Evolutionary conservation across 2,888 invertebrate species (phyloP), one percentile per base, ranked within the genome.

Genomic region (Drepana falcataria): DNA sequence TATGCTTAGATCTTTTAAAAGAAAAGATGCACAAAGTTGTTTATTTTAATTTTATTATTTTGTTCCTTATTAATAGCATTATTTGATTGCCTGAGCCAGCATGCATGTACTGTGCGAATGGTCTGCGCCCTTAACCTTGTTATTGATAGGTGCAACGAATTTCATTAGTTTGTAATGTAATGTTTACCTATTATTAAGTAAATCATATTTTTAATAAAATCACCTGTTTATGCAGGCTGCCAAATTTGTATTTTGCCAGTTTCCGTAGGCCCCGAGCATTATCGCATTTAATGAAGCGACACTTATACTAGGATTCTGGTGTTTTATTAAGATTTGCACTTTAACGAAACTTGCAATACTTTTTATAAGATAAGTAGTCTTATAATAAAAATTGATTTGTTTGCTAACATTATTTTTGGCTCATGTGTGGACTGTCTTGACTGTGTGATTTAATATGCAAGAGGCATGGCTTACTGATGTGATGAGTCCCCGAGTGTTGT

Each of bases 401-500:
- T 5, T 37, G 37, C 5, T 37, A 4, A 37, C 37, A 37, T 37
- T 21, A 21, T 21, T 21, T 21, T 21, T 21, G 1, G 21, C 21
- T 21, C 21, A 21, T 21, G 21, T 21, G 21, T 21, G 21, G 21
- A 21, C 21, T 21, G 21, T 21, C 21, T 21, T 21, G 21, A 21
- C 21, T 21, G 21, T 21, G 21, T 21, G 21, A 21, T 21, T 21
- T 21, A 21, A 21, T 21, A 21, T 21, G 21, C 21, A 21, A 21
- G 21, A 21, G 21, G 21, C 21, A 21, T 0, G 21, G 21, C 21
- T 21, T 21, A 21, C 21, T 21, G 21, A 21, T 21, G 21, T 21
- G 1, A 21, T 21, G 21, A 21, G 21, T 60, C 58, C 68, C 75
- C 65, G 66, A 70, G 69, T 72, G 71, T 68, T 64, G 62, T 66